Conservation (phyloP, 2,888 invertebrate species). For the Platycnemis pennipes region DNA sequence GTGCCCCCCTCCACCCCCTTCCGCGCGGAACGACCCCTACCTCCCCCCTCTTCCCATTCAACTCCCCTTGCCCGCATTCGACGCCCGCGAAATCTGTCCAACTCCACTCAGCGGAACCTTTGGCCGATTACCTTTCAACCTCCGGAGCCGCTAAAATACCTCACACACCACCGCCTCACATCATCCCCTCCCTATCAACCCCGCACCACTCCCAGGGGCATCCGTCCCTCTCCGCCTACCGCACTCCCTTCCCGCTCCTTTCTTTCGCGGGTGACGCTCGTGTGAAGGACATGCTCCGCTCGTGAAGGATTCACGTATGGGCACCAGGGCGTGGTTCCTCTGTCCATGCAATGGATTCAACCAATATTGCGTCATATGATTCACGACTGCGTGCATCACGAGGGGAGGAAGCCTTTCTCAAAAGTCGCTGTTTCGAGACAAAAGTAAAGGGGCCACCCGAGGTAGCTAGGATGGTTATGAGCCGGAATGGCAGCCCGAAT, state of each 20-base stretch:
- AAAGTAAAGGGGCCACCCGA: too few species aligned
- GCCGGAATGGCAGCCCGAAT: too few species aligned
- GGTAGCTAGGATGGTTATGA: too few species aligned
- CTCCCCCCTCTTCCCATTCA: conserved; percentile 14
- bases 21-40: background rate
- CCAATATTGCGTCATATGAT: too few species aligned
- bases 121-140: conserved; percentile 29
- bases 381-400: too few species aligned
- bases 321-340: too few species aligned
- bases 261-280: too few species aligned
- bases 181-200: background rate
- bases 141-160: conserved; percentile 11
- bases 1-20: background rate
- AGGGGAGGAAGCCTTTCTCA: too few species aligned
- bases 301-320: too few species aligned
- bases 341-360: too few species aligned
- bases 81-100: background rate
- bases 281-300: too few species aligned
- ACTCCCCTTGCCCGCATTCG: background rate
- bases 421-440: too few species aligned
- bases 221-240: background rate
- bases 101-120: background rate
- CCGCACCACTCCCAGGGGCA: background rate
- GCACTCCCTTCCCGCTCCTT: background rate
- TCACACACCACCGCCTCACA: background rate